Base-by-base conservation (phyloP, 2,797 vertebrate genomes). In the Poeciliopsis presidionis region DNA sequence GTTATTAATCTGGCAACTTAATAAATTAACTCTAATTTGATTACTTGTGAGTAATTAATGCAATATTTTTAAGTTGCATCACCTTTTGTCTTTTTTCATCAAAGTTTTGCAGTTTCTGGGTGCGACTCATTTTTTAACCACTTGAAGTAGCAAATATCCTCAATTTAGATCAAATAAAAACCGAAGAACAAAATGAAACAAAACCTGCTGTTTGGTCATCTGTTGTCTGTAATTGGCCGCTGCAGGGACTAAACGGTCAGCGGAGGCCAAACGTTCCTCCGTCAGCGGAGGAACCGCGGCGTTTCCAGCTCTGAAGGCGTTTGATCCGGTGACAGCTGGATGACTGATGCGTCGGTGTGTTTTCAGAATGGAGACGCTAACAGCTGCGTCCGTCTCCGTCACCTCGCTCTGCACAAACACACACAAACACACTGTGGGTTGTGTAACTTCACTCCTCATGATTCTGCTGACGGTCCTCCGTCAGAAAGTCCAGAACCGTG, bases 311-410 rank as follows among this genome's bases (percentile, higher is more conserved):
- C 49, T 3, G 70, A 78, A 55, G 76, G 61, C 41, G 3, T 13
- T 46, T 46, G 6, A 39, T 51, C 14, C 49, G 36, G 77, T 65
- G 90, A 86, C 85, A 82, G 82, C 84, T 82, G 2, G 6, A 22
- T 33, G 84, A 81, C 72, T 16, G 72, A 14, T 59, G 83, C 81
- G 86, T 86, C 5, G 76, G 67, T 18, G 84, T 76, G 73, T 72
- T n/a, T n/a, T 75, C 74, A 45, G 59, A 76, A 75, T 9, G 55
- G 63, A 88, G 73, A 71, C 55, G 85, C 63, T 85, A 86, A 88
- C 89, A 89, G 80, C 61, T 20, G 61, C 55, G 84, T 82, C 78
- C 1, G 16, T 79, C 76, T 82, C 79, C 1, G 16, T 79, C 76
- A n/a, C 39, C 55, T 1, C 28, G 65, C 49, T 51, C 49, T 20